Percentiles rank a stretch among this genome's conserved stretches.
phyloP scores from a whole-genome alignment of 2,888 invertebrate species.

The Agrilus biguttatus region DNA sequence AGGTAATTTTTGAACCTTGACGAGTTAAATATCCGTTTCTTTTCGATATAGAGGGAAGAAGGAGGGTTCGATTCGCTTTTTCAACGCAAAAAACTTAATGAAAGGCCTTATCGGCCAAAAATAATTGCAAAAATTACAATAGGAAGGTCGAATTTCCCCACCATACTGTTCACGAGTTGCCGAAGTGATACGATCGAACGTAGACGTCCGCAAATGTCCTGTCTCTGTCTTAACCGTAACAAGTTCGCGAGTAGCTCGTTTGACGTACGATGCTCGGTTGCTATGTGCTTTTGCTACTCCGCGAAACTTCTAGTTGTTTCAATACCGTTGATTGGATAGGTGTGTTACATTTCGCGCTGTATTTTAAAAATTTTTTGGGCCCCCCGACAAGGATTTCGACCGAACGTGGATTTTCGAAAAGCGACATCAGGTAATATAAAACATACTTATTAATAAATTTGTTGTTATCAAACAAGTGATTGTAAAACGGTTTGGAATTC shows the following conservation, averaged over 20 bases:
- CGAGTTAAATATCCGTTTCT: conserved; percentile 17
- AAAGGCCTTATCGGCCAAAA: conserved; percentile 7
- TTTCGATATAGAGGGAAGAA: conserved; percentile 5
- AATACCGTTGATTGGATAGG: conserved; percentile 3
- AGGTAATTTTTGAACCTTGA: conserved; percentile 16
- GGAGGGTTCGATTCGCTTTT: conserved; percentile 2
- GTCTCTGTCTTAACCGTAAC: conserved; percentile 5
- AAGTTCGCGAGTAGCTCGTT: background rate
- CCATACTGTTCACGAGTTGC: conserved; percentile 10
- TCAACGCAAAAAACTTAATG: conserved; percentile 6
- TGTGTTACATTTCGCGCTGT: too few species aligned
- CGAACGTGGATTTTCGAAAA: too few species aligned
- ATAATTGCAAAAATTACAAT: conserved; percentile 9
- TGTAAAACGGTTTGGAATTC: too few species aligned
- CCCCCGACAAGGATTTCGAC: too few species aligned
- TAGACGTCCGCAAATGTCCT: conserved; percentile 1
- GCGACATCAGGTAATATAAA: too few species aligned
- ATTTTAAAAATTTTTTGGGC: too few species aligned
- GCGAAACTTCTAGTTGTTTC: conserved; percentile 8
- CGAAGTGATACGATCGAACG: conserved; percentile 7
- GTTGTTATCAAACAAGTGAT: too few species aligned
- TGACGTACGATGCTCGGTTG: conserved; percentile 8
- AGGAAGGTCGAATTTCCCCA: conserved; percentile 13
- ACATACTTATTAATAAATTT: too few species aligned
- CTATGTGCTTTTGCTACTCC: conserved; percentile 11